Evolutionary conservation across 2,797 vertebrate genomes (phyloP), one percentile per base, ranked within the genome.

Genomic region (Tragopan temminckii): DNA sequence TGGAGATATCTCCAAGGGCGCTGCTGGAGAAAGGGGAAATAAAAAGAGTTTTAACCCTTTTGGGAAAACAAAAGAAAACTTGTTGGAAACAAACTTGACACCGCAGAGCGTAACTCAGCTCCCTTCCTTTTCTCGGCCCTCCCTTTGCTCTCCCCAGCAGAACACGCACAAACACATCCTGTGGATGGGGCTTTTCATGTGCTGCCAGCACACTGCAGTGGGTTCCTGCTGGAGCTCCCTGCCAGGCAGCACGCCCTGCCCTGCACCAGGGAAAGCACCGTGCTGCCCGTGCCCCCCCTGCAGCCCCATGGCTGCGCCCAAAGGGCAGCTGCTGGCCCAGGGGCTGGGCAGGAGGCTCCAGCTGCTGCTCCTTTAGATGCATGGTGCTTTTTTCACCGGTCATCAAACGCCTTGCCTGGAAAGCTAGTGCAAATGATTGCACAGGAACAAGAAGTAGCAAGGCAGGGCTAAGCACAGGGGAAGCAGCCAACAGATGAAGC

Each of bases 131-230:
- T 5, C 43, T 36, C 1, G 5, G n/a, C 33, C 78, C 76, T 69
- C 61, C 86, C 53, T 33, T 64, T 1, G 27, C 59, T 42, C 46
- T 84, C 64, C 76, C 62, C 70, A 27, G 89, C 75, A 42, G 20
- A 79, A 79, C 19, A 82, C 67, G 92, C 93, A 93, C 80, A 95
- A 93, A 94, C 95, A 96, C 90, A 74, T 93, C 95, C 93, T 81
- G 90, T 48, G 86, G 87, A 82, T 61, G 4, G 57, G 7, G 74
- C 57, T 84, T 95, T 95, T 97, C 89, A 97, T 95, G 88, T 52
- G 29, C 67, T 91, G 97, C 96, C 97, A 97, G 93, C 48, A 52
- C 93, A 81, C 91, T 78, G 90, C 89, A 92, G 89, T 6, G 3
- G 58, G 85, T 88, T 92, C 89, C 86, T 88, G 79, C 69, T 0